A percentile compares a stretch with the other conserved stretches of the same genome.
These are phyloP conservation scores for Emydoidea blandingii DNA, from an alignment of 2,797 vertebrate species.

Conservation along the genomic window DNA sequence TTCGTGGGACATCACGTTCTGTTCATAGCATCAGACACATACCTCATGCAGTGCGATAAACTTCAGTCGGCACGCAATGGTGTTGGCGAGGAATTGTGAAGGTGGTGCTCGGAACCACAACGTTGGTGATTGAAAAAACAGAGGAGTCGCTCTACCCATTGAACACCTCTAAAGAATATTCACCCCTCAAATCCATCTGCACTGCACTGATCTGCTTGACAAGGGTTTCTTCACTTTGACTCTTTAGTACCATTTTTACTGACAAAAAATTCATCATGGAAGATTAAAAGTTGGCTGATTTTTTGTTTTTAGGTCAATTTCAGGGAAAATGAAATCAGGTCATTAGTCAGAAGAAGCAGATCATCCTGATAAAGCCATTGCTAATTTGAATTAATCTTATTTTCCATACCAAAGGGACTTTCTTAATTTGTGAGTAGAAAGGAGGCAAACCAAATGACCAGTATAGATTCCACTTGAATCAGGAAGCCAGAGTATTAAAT, in stretches of 20 bases:
- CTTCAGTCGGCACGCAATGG: slow-evolving; percentile 55
- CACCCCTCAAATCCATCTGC: neutral
- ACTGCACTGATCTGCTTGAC: slow-evolving; percentile 1
- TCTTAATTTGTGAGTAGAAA: slow-evolving; percentile 67
- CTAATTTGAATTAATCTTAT: slow-evolving; percentile 68
- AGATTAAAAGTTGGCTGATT: slow-evolving; percentile 24
- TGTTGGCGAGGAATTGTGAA: slow-evolving; percentile 64
- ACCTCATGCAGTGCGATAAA: slow-evolving; percentile 45
- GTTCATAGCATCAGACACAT: slow-evolving; percentile 56
- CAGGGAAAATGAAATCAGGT: slow-evolving; percentile 67
- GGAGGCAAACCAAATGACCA: slow-evolving; percentile 66
- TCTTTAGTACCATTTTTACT: slow-evolving; percentile 53
- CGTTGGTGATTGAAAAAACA: slow-evolving; percentile 55
- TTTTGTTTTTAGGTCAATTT: slow-evolving; percentile 22
- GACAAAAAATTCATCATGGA: neutral
- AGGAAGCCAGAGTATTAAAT: slow-evolving; percentile 33
- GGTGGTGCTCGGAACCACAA: slow-evolving; percentile 69
- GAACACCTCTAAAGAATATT: slow-evolving; percentile 41
- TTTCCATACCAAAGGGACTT: slow-evolving; percentile 71
- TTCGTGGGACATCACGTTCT: slow-evolving; percentile 12
- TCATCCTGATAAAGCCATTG: slow-evolving; percentile 47
- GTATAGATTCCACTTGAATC: slow-evolving; percentile 65
- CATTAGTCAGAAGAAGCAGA: slow-evolving; percentile 36
- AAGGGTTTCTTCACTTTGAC: neutral
- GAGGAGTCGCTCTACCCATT: slow-evolving; percentile 61